Conservation (phyloP, 2,113 vertebrate species). For the Cebidichthys violaceus region DNA sequence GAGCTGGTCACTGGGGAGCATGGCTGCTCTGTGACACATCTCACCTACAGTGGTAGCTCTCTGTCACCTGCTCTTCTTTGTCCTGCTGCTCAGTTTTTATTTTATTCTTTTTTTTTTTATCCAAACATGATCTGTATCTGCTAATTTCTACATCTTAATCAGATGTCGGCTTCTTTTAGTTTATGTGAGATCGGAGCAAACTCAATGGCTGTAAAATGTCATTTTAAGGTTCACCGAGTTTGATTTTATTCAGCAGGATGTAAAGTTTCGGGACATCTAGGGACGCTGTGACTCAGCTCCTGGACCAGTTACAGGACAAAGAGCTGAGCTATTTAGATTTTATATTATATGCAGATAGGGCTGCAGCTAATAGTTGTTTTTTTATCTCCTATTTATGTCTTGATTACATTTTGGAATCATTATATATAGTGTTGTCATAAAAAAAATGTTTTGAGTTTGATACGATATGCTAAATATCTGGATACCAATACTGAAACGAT, state of each 20-base stretch:
- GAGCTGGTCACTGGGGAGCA: constrained; percentile 81
- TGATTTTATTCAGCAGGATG: background rate
- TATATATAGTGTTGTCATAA: background rate
- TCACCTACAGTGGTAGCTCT: constrained; percentile 35
- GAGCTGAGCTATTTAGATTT: background rate
- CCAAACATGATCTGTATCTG: background rate
- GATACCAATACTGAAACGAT: no score
- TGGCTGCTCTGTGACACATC: constrained; percentile 62
- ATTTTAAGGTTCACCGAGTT: background rate
- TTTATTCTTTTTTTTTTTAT: no score
- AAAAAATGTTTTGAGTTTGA: background rate
- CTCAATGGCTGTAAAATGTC: background rate
- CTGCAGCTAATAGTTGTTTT: no score
- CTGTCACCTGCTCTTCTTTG: background rate
- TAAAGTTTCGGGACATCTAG: background rate
- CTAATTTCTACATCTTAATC: background rate
- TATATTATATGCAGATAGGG: background rate
- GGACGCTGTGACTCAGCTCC: background rate
- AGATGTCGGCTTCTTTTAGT: background rate
- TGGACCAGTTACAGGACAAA: background rate
- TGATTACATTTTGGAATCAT: background rate
- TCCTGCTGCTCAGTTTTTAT: no score
- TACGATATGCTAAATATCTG: no score
- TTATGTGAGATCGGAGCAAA: background rate
- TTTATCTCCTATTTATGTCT: background rate